phyloP scores from a whole-genome alignment of 1,140 invertebrate species.

The Venturia canescens region DNA sequence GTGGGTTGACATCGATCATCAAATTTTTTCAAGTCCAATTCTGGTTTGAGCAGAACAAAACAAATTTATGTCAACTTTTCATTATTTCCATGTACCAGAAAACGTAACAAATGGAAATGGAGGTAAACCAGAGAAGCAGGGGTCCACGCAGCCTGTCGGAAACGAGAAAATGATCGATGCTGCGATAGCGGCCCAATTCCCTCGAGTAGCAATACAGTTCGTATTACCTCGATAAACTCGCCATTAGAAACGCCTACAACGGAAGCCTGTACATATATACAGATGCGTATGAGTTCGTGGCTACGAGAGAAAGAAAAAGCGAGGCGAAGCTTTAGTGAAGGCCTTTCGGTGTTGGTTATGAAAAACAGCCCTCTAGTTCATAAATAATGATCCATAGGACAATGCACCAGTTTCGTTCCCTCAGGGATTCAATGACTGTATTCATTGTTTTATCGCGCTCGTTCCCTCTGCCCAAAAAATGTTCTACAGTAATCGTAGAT shows the following conservation, averaged over 20 bases:
- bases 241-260: slow-evolving; percentile 10
- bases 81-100: not conserved
- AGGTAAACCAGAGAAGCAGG: not conserved
- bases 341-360: not conserved
- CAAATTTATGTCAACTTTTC: no score
- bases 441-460: slow-evolving; percentile 29
- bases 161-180: slow-evolving; percentile 30
- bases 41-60: no score
- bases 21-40: no score
- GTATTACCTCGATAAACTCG: slow-evolving; percentile 39
- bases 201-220: slow-evolving; percentile 32
- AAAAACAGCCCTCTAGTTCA: slow-evolving; percentile 11
- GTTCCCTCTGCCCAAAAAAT: not conserved
- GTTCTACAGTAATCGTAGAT: not conserved
- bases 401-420: slow-evolving; percentile 1
- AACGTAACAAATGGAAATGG: not conserved
- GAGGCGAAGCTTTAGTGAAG: not conserved
- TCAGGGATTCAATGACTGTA: slow-evolving; percentile 7
- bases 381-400: slow-evolving; percentile 37
- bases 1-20: no score
- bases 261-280: not conserved
- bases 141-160: not conserved
- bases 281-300: not conserved
- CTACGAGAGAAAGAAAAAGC: not conserved
- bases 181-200: slow-evolving; percentile 4